phyloP scores from a whole-genome alignment of 2,888 invertebrate species.

The Polia nebulosa region DNA sequence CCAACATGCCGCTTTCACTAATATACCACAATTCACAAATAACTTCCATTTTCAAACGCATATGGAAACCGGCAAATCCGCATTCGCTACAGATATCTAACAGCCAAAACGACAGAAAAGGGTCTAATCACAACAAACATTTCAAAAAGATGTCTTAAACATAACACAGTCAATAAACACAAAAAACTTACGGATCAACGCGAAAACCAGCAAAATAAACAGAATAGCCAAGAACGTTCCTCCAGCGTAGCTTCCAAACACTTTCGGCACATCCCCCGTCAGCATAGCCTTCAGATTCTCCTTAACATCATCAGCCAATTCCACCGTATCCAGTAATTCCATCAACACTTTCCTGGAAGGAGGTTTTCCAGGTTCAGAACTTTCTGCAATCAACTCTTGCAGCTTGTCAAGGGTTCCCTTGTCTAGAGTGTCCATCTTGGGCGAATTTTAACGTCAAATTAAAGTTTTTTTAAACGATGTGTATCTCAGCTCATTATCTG shows the following conservation, averaged over 20 bases:
- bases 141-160: neutral
- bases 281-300: conserved; percentile 90
- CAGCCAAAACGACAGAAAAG: neutral
- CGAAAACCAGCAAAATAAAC: conserved; percentile 80
- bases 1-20: conserved; percentile 21
- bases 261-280: conserved; percentile 83
- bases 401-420: conserved; percentile 70
- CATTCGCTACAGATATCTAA: neutral
- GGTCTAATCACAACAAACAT: neutral
- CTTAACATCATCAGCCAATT: conserved; percentile 92
- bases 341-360: conserved; percentile 91
- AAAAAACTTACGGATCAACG: conserved; percentile 79
- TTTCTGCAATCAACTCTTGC: conserved; percentile 75
- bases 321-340: conserved; percentile 91
- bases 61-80: neutral
- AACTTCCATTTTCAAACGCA: neutral
- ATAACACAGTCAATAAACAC: conserved; percentile 52
- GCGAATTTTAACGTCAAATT: conserved; percentile 42
- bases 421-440: conserved; percentile 71
- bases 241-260: conserved; percentile 77
- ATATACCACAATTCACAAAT: neutral
- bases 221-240: conserved; percentile 76
- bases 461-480: conserved; percentile 47
- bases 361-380: conserved; percentile 76
- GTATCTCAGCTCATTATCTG: conserved; percentile 35